A percentile compares a stretch with the other conserved stretches of the same genome.
Conservation (phyloP, 1,140 invertebrate genomes). For the Adelges cooleyi region DNA sequence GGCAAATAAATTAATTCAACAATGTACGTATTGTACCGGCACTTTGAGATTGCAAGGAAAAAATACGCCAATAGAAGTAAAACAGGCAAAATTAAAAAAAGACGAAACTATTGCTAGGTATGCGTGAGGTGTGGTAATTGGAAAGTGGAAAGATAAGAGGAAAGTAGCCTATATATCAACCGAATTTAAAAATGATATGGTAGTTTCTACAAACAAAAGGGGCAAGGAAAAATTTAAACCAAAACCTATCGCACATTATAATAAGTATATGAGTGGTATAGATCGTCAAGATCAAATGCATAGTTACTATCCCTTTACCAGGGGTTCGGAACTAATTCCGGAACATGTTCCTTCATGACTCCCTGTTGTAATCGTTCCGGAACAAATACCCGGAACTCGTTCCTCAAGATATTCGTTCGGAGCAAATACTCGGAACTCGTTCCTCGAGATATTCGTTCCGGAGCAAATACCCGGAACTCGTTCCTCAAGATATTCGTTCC, state of each 20-base stretch:
- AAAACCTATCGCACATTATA: neutral
- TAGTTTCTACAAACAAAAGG: slow-evolving; percentile 25
- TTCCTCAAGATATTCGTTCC: too few relatives aligned
- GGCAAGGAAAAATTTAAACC: neutral
- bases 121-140: neutral
- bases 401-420: too few relatives aligned
- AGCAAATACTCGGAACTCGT: too few relatives aligned
- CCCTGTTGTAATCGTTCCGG: too few relatives aligned
- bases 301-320: neutral
- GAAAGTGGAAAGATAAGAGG: neutral
- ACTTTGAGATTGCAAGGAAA: neutral
- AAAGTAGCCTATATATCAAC: neutral
- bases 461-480: too few relatives aligned
- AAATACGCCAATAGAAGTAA: neutral
- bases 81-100: neutral
- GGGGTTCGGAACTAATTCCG: too few relatives aligned
- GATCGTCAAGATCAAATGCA: neutral
- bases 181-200: neutral
- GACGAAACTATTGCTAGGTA: neutral
- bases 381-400: too few relatives aligned
- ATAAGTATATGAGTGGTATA: neutral
- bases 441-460: too few relatives aligned
- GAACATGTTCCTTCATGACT: too few relatives aligned
- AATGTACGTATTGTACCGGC: neutral
- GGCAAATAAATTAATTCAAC: neutral